These are phyloP conservation scores for Sebastes minor DNA, from an alignment of 2,797 vertebrate genomes.

Conservation along the genomic window DNA sequence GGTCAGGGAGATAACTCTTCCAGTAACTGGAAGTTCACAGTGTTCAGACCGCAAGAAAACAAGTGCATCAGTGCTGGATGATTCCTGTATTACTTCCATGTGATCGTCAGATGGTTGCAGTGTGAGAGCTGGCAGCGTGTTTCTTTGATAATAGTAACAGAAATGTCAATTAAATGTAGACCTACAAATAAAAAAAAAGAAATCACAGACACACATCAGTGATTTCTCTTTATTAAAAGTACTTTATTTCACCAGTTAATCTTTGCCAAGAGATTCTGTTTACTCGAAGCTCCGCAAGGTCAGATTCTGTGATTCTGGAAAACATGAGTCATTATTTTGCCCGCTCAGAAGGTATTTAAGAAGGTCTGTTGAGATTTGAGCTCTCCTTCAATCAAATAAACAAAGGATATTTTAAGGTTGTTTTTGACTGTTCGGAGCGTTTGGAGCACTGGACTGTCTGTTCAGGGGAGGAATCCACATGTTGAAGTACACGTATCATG, in stretches of 20 bases:
- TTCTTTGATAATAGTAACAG: neutral
- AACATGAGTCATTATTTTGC: conserved; percentile 63
- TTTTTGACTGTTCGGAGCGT: conserved; percentile 50
- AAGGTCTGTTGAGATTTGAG: conserved; percentile 57
- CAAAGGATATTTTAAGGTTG: conserved; percentile 63
- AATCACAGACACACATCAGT: neutral
- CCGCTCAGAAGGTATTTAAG: conserved; percentile 51
- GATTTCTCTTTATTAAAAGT: conserved; percentile 3
- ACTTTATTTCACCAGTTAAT: neutral
- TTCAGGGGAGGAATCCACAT: neutral
- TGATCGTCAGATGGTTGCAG: neutral
- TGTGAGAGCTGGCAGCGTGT: neutral
- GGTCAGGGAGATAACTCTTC: neutral
- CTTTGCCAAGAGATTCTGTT: conserved; percentile 38
- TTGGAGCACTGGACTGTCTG: neutral
- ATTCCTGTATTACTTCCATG: neutral
- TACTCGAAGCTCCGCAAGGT: conserved; percentile 14
- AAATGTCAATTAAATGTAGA: neutral
- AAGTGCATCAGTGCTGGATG: neutral
- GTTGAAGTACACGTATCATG: neutral
- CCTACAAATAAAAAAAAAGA: neutral
- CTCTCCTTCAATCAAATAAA: conserved; percentile 63
- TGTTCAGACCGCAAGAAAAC: neutral
- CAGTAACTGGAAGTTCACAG: neutral
- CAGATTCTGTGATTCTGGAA: conserved; percentile 57